phyloP scores from a whole-genome alignment of 2,888 invertebrate species.

The Thymelicus acteon region DNA sequence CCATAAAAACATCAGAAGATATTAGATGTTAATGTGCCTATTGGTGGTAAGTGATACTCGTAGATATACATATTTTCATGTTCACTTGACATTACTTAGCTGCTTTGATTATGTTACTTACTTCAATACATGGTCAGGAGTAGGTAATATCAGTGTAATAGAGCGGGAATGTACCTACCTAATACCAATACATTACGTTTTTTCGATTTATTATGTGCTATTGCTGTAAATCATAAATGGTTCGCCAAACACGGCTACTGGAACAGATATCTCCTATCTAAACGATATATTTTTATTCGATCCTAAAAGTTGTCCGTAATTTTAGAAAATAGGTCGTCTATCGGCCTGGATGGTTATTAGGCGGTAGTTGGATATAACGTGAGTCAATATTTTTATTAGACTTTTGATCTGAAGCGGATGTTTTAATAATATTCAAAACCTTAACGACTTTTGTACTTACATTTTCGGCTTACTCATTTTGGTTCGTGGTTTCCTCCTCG shows the following conservation, averaged over 20 bases:
- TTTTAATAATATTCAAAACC: background rate
- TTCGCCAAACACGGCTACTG: slow-evolving; percentile 47
- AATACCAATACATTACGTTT: too few relatives aligned
- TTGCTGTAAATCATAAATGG: slow-evolving; percentile 3
- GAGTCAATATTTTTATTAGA: slow-evolving; percentile 14
- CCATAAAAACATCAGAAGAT: too few relatives aligned
- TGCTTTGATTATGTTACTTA: too few relatives aligned
- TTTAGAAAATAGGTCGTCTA: slow-evolving; percentile 52
- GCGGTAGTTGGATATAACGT: slow-evolving; percentile 15
- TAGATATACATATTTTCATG: too few relatives aligned
- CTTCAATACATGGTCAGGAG: too few relatives aligned
- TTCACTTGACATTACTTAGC: too few relatives aligned
- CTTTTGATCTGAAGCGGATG: slow-evolving; percentile 7
- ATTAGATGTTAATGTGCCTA: too few relatives aligned
- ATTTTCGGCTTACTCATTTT: too few relatives aligned
- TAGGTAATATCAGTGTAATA: too few relatives aligned
- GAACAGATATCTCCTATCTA: slow-evolving; percentile 49
- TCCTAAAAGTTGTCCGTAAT: slow-evolving; percentile 51
- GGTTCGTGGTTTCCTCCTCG: too few relatives aligned
- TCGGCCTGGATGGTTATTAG: slow-evolving; percentile 35
- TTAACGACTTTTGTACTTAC: background rate
- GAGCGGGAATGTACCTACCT: too few relatives aligned
- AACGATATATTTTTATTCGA: slow-evolving; percentile 55
- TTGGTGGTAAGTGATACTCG: too few relatives aligned
- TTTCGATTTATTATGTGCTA: background rate